These are phyloP conservation scores for Drosophila pseudotalamancana DNA, from an alignment of 2,888 invertebrate genomes.

Conservation along the genomic window DNA sequence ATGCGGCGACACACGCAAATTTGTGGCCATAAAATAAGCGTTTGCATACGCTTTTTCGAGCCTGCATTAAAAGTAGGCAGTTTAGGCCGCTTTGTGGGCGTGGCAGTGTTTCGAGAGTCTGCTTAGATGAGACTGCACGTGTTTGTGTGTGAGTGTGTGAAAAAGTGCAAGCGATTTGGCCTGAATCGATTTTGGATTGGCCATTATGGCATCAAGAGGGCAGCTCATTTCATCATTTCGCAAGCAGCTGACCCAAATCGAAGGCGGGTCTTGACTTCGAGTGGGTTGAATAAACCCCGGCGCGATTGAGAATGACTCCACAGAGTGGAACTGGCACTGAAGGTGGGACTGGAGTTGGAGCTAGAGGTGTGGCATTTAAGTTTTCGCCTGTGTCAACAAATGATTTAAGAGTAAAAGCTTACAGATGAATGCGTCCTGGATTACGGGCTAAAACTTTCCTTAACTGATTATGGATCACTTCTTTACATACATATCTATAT, in stretches of 20 bases:
- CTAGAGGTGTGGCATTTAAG: not conserved
- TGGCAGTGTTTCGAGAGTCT: constrained; percentile 43
- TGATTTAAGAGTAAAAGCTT: not conserved
- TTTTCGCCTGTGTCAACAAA: not conserved
- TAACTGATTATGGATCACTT: no score
- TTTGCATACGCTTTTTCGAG: constrained; percentile 64
- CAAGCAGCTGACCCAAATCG: constrained; percentile 33
- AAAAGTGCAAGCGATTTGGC: constrained; percentile 67
- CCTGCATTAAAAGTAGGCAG: constrained; percentile 54
- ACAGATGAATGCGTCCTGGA: not conserved
- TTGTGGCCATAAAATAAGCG: constrained; percentile 67
- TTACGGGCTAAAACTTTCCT: not conserved
- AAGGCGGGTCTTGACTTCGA: not conserved
- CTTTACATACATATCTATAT: no score
- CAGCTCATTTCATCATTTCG: constrained; percentile 14
- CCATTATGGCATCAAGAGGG: constrained; percentile 50
- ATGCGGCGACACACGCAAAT: constrained; percentile 42
- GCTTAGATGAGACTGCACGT: constrained; percentile 53
- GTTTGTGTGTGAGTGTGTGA: not conserved
- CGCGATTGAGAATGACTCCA: not conserved
- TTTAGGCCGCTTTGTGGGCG: constrained; percentile 2
- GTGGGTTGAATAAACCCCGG: constrained; percentile 23
- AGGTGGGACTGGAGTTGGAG: not conserved
- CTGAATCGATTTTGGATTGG: constrained; percentile 74
- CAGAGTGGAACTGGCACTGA: not conserved